Base-by-base conservation (phyloP, 2,888 invertebrate species). In the Caenorhabditis sp. region DNA sequence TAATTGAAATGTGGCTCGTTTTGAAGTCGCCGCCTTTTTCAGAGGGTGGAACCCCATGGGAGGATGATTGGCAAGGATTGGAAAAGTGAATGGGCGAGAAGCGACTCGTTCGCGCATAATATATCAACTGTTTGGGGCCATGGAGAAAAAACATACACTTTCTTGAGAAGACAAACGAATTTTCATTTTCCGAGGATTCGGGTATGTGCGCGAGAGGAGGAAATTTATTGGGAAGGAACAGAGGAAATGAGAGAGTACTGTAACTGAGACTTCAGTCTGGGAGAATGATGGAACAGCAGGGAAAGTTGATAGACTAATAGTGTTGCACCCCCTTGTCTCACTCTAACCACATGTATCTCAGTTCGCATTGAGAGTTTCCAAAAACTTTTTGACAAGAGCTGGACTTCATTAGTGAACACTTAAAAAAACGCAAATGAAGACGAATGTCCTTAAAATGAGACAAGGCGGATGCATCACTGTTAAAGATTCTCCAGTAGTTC, bases 1-100 rank as follows among this genome's bases (percentile, higher is more conserved):
- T 77, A 77, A 77, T 77, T 77, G 77, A 77, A 77, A 77, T 77
- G 77, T 70, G 77, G 77, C 77, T 63, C 77, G 77, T 70, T 77
- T 77, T 77, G 69, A 77, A 77, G 77, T 77, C 51, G 77, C 77
- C 77, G 77, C 49, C 70, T 54, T 12, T n/a, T 28, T 28, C 38
- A 31, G 47, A n/a, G n/a, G n/a, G n/a, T n/a, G 19, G 22, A 68
- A 63, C 35, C 77, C 59, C 79, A 28, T 26, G 72, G 72, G 72
- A 64, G 41, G 68, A 31, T 63, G 56, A 59, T 31, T 47, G 56
- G 47, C 4, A 47, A 47, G 19, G 47, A 47, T 47, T 47, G 66
- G 26, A 54, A 64, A 51, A 59, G 35, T 28, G 31, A 63, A 47
- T 58, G 31, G 28, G 26, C 44, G 38, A 61, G 38, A 35, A 59